Conservation (phyloP, 1,140 invertebrate species). For the Phocides pigmalion region DNA sequence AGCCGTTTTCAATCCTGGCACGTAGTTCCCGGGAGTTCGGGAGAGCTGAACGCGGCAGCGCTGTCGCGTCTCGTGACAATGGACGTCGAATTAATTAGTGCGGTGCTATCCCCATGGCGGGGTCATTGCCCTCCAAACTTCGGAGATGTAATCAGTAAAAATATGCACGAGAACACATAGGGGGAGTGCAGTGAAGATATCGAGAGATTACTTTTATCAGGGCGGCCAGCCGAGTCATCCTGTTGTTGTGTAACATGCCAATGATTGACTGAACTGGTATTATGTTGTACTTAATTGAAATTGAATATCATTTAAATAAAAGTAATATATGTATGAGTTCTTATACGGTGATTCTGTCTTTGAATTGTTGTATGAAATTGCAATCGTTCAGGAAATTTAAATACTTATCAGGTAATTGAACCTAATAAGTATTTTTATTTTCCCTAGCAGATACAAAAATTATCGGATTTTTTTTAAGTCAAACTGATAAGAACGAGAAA, state of each 20-base stretch:
- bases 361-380: too few species aligned
- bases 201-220: constrained; percentile 10
- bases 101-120: constrained; percentile 15
- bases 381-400: too few species aligned
- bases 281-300: too few species aligned
- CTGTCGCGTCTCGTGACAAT: constrained; percentile 24
- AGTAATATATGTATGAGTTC: too few species aligned
- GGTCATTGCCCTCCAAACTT: constrained; percentile 28
- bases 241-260: too few species aligned
- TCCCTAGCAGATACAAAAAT: too few species aligned
- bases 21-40: constrained; percentile 21
- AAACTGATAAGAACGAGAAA: too few species aligned
- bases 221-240: not conserved
- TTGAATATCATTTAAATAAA: too few species aligned
- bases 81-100: constrained; percentile 30
- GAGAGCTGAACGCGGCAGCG: constrained; percentile 8
- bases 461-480: too few species aligned
- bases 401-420: too few species aligned
- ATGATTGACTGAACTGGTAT: not conserved
- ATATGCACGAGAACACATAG: constrained; percentile 3
- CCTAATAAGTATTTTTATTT: too few species aligned
- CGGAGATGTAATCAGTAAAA: constrained; percentile 27
- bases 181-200: constrained; percentile 5
- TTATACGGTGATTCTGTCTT: too few species aligned
- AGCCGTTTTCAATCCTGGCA: constrained; percentile 5